Percentiles rank a stretch among this genome's conserved stretches.
These are phyloP conservation scores for Crocidura indochinensis DNA, from an alignment of 2,797 vertebrate genomes.

Conservation along the genomic window DNA sequence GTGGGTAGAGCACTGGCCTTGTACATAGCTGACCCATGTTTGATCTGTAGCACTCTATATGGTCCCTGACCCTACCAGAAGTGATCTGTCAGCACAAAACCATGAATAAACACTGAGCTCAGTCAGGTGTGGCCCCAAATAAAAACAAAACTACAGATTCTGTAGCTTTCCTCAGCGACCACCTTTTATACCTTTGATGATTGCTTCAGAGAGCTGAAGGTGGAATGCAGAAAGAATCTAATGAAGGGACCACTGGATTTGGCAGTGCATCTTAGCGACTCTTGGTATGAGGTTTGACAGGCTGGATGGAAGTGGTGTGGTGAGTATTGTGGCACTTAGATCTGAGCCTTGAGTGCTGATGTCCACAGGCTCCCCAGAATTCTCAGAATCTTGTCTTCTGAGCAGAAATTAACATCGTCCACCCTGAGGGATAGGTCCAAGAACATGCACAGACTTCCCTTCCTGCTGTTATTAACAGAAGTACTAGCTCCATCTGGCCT, in stretches of 20 bases:
- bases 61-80: too few species aligned
- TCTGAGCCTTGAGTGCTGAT: background rate
- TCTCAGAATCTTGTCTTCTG: background rate
- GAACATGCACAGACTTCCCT: background rate
- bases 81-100: too few species aligned
- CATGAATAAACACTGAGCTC: too few species aligned
- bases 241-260: background rate
- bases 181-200: constrained; percentile 28
- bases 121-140: too few species aligned
- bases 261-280: constrained; percentile 13
- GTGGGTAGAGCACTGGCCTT: too few species aligned
- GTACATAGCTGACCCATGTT: too few species aligned
- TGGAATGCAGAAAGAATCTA: background rate
- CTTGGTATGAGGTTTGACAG: background rate
- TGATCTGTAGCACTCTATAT: too few species aligned
- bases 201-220: constrained; percentile 32
- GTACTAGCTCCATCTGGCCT: background rate
- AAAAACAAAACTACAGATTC: background rate
- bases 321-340: background rate
- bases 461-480: background rate
- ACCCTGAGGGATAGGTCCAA: background rate
- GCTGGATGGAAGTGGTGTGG: background rate
- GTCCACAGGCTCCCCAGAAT: background rate
- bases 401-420: background rate
- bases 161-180: constrained; percentile 3